Evolutionary conservation across 2,797 vertebrate genomes (phyloP).

Genomic region (Melanotaenia maccullochi): DNA sequence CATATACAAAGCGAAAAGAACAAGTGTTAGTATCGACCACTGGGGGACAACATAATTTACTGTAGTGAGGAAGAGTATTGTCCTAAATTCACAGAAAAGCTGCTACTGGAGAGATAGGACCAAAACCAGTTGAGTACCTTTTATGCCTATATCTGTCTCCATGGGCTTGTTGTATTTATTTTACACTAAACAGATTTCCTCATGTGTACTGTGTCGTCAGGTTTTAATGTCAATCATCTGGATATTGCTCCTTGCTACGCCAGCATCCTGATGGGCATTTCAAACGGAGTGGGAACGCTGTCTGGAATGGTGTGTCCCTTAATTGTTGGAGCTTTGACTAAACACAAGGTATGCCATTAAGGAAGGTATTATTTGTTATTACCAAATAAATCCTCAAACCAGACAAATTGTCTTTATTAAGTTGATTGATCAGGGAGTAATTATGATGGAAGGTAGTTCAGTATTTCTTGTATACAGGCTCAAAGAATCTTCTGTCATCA

Average conservation of each 20-base stretch:
- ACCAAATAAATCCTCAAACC: not conserved
- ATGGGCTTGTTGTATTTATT: not conserved
- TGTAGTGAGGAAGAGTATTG: too few species aligned
- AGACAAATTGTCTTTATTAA: not conserved
- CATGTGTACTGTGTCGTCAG: constrained; percentile 68
- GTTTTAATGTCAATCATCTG: constrained; percentile 98
- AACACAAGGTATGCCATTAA: constrained; percentile 88
- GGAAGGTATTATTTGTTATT: not conserved
- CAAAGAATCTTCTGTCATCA: too few species aligned
- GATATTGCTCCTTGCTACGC: constrained; percentile 98
- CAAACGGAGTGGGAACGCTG: constrained; percentile 95
- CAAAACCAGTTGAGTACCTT: too few species aligned
- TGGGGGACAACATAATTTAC: too few species aligned
- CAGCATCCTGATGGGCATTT: constrained; percentile 99
- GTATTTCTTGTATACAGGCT: too few species aligned
- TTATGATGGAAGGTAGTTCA: not conserved
- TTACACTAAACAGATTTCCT: not conserved
- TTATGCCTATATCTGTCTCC: too few species aligned
- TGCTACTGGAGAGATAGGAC: too few species aligned
- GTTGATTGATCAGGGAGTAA: not conserved
- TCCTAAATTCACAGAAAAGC: too few species aligned
- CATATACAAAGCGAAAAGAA: too few species aligned
- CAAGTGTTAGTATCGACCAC: too few species aligned
- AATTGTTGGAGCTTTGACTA: constrained; percentile 96
- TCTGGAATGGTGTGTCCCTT: constrained; percentile 98